These are phyloP conservation scores for Lottia scabra DNA, from an alignment of 2,888 invertebrate genomes.

Conservation along the genomic window DNA sequence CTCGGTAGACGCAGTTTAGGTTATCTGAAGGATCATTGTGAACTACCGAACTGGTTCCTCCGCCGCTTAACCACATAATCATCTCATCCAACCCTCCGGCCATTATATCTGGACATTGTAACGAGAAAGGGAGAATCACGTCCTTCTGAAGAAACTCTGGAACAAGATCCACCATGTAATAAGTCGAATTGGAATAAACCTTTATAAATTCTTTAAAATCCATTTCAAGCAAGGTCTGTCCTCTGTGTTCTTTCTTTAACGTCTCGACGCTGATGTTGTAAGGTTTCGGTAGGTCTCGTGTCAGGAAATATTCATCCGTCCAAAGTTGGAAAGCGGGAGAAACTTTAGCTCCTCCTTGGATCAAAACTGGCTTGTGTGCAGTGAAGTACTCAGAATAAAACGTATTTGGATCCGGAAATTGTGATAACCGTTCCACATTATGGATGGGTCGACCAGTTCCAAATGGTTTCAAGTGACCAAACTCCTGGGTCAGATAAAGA, in stretches of 20 bases:
- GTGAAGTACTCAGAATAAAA: constrained; percentile 59
- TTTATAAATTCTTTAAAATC: constrained; percentile 60
- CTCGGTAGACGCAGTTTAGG: constrained; percentile 65
- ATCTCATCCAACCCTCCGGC: constrained; percentile 52
- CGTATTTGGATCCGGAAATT: constrained; percentile 45
- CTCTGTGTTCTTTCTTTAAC: constrained; percentile 62
- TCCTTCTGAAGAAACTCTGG: constrained; percentile 61
- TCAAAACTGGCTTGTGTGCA: constrained; percentile 51
- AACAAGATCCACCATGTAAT: constrained; percentile 64
- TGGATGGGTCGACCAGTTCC: constrained; percentile 55
- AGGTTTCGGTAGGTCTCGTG: constrained; percentile 39
- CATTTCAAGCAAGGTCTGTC: constrained; percentile 47
- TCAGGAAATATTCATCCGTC: constrained; percentile 64
- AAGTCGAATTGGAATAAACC: constrained; percentile 55
- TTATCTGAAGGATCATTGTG: constrained; percentile 68
- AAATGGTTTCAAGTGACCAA: constrained; percentile 59
- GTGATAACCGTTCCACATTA: constrained; percentile 35
- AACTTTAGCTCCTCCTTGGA: constrained; percentile 54
- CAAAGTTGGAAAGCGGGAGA: constrained; percentile 58
- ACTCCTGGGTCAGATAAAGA: constrained; percentile 36
- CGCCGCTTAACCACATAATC: constrained; percentile 69
- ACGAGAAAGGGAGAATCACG: constrained; percentile 56
- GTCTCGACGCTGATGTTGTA: constrained; percentile 58
- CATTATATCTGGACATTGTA: constrained; percentile 57
- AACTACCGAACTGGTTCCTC: constrained; percentile 67